Evolutionary conservation across 2,113 vertebrate genomes (phyloP).

Genomic region (Solea solea): DNA sequence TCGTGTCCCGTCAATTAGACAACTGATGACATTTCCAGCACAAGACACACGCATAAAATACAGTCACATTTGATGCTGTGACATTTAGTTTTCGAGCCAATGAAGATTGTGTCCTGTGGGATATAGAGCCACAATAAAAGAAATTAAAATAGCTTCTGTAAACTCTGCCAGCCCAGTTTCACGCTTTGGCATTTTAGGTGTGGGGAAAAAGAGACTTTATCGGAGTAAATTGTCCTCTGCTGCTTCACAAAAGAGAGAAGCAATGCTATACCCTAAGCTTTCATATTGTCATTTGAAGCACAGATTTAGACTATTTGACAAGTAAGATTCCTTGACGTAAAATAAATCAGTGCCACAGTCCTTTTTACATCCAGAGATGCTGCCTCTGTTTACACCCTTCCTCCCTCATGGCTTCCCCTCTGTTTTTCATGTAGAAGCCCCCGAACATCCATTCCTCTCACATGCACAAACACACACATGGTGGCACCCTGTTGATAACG

Average conservation of each 20-base stretch:
- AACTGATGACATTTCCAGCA: constrained; percentile 59
- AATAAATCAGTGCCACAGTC: constrained; percentile 40
- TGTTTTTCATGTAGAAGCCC: constrained; percentile 24
- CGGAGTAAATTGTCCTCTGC: constrained; percentile 2
- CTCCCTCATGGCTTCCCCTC: not conserved
- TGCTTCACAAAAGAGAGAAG: not conserved
- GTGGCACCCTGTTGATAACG: constrained; percentile 1
- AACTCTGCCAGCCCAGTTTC: not conserved
- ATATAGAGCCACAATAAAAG: constrained; percentile 23
- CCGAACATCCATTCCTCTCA: constrained; percentile 27
- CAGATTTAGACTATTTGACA: constrained; percentile 40
- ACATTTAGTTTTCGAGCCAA: constrained; percentile 51
- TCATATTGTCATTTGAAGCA: constrained; percentile 3
- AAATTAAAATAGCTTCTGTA: constrained; percentile 29
- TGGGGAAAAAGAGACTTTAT: constrained; percentile 1
- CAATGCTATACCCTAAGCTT: not conserved
- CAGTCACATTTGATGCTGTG: constrained; percentile 42
- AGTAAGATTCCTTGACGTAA: constrained; percentile 30
- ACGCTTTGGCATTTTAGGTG: constrained; percentile 35
- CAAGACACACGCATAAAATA: constrained; percentile 15
- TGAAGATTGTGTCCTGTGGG: constrained; percentile 33
- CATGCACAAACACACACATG: constrained; percentile 10
- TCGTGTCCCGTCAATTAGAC: constrained; percentile 25
- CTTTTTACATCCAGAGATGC: constrained; percentile 37
- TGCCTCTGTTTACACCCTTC: not conserved